Conservation (phyloP, 37 sponge, comb jelly and placozoan species). For the Chondrilla cf. caribensis region DNA sequence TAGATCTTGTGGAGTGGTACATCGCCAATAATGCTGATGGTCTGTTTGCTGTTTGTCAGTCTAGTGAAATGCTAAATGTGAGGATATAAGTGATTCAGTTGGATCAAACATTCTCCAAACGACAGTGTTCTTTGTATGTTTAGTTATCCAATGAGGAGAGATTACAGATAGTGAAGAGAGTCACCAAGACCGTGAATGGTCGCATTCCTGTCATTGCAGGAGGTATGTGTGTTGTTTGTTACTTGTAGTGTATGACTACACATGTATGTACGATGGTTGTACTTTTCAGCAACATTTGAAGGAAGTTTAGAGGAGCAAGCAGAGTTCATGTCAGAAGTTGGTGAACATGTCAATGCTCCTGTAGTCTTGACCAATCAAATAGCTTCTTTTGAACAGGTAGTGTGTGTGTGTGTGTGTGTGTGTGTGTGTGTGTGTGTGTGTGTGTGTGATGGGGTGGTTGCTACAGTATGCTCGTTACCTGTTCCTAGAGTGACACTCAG, state of each 20-base stretch:
- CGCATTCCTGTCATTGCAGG: constrained; percentile 91
- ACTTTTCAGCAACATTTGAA: constrained; percentile 79
- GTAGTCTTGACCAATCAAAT: constrained; percentile 91
- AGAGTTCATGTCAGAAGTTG: constrained; percentile 70
- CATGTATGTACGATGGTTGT: too few relatives aligned
- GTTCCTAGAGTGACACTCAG: constrained; percentile 65
- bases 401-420: neutral
- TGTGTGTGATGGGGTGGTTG: too few relatives aligned
- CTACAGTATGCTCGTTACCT: too few relatives aligned
- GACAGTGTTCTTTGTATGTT: too few relatives aligned
- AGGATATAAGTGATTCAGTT: neutral
- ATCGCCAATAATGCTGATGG: constrained; percentile 73
- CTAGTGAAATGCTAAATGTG: constrained; percentile 89
- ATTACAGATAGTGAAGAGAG: constrained; percentile 61
- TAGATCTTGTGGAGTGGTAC: constrained; percentile 88
- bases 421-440: neutral
- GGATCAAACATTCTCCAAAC: too few relatives aligned
- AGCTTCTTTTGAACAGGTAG: constrained; percentile 72
- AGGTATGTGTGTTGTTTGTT: constrained; percentile 35
- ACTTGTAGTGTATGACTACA: neutral
- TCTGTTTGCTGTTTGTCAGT: constrained; percentile 85
- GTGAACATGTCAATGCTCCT: constrained; percentile 51
- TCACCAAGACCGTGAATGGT: constrained; percentile 58
- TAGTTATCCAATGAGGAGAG: constrained; percentile 88
- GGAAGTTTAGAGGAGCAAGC: constrained; percentile 80